These are phyloP conservation scores for Tenualosa thibaudeaui DNA, from an alignment of 2,797 vertebrate species.

Conservation along the genomic window DNA sequence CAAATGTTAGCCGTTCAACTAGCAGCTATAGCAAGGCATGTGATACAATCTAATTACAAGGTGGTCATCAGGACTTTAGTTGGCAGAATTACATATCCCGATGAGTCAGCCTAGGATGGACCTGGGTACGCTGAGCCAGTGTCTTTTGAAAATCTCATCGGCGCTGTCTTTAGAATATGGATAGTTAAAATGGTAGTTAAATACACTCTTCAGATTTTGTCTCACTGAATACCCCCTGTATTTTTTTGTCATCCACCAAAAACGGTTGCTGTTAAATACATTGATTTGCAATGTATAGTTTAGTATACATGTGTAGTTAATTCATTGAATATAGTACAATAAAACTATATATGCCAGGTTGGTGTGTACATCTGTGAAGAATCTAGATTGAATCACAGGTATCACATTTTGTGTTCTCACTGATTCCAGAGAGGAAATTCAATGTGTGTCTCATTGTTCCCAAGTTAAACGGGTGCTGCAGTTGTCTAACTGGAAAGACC, in stretches of 20 bases:
- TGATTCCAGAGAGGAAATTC: slow-evolving; percentile 36
- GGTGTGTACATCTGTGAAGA: too few species aligned
- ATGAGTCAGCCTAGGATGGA: not conserved
- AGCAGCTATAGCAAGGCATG: slow-evolving; percentile 39
- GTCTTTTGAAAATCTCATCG: not conserved
- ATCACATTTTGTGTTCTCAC: not conserved
- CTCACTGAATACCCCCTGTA: not conserved
- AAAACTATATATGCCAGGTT: too few species aligned
- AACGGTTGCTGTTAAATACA: not conserved
- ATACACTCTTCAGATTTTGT: not conserved
- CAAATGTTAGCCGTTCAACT: not conserved
- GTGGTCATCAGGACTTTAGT: slow-evolving; percentile 38
- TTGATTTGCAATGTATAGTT: not conserved
- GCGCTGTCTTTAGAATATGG: not conserved
- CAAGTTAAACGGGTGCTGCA: slow-evolving; percentile 48
- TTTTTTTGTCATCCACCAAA: not conserved
- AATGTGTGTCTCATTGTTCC: slow-evolving; percentile 49
- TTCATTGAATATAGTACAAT: too few species aligned
- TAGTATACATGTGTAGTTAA: too few species aligned
- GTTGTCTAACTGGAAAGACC: slow-evolving; percentile 77
- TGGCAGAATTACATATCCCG: slow-evolving; percentile 9
- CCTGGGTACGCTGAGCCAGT: not conserved
- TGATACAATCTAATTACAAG: slow-evolving; percentile 56
- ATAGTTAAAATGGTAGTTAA: too few species aligned
- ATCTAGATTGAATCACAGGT: not conserved